Evolutionary conservation across 64 coral and sea anemone genomes (phyloP), one percentile per base, ranked within the genome.

Genomic region (Cladopsammia gracilis): DNA sequence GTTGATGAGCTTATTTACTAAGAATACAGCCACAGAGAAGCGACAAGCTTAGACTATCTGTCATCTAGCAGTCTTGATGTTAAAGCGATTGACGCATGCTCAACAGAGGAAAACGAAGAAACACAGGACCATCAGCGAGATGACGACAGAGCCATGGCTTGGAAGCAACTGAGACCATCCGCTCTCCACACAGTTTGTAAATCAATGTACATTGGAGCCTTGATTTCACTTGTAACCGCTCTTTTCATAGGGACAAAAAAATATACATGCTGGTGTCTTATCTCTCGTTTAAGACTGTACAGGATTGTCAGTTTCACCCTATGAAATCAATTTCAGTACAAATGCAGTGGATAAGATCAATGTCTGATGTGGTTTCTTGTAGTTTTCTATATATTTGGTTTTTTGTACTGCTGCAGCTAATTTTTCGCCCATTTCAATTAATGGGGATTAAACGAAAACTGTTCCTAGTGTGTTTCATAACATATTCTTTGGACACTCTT

Each of bases 1-100:
- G 77, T 60, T 59, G 56, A 79, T 7, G 77, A 79, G 24, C 53
- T 79, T 59, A 79, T 79, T 79, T 79, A 79, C 15, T 54, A 79
- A 16, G 77, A 60, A 60, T 59, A 79, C 24, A 59, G 53, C 77
- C 14, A 59, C n/a, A 79, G n/a, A 23, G 65, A 69, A 25, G 1
- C 65, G 4, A 69, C 65, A 69, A 69, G 65, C 12, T 34, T 14
- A 4, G 10, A 79, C 5, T 79, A 61, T 79, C 1, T 44, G 5
- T 24, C 11, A 3, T 25, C 54, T 58, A 25, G 18, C 13, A 15
- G 77, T 44, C 10, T 59, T 59, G 2, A 34, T 12, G 52, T 78
- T 23, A 50, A 15, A 6, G 74, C 58, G 5, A 78, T 34, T 22
- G 52, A 78, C 10, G 76, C 76, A 8, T 58, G 76, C n/a, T 58